A percentile compares a stretch with the other conserved stretches of the same genome.
Conservation (phyloP, 1,140 invertebrate species). For the Epicauta chinensis region DNA sequence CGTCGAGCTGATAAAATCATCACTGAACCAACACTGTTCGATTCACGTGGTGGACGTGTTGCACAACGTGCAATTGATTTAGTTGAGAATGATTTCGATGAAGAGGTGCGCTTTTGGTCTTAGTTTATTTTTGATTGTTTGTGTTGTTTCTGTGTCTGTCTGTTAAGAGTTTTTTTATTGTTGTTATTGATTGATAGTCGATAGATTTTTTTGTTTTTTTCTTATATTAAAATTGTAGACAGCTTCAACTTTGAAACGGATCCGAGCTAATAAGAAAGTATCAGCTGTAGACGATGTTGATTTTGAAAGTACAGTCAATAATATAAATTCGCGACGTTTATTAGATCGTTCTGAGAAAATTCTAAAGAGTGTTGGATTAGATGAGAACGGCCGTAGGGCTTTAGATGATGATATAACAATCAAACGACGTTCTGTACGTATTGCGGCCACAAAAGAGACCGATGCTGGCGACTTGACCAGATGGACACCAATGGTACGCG, state of each 20-base stretch:
- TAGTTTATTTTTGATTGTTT: background rate
- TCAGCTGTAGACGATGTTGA: constrained; percentile 51
- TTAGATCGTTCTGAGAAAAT: constrained; percentile 51
- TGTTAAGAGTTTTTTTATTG: no score
- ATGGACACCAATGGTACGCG: constrained; percentile 48
- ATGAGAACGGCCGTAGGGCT: constrained; percentile 42
- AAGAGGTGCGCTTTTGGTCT: constrained; percentile 35
- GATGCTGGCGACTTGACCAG: constrained; percentile 43
- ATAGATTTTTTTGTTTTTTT: background rate
- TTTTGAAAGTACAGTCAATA: constrained; percentile 49
- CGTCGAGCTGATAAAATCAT: constrained; percentile 37
- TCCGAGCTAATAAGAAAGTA: constrained; percentile 50
- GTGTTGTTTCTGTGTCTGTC: background rate
- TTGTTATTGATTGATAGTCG: no score
- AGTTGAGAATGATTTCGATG: constrained; percentile 37
- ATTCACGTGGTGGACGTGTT: constrained; percentile 31
- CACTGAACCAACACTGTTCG: constrained; percentile 34
- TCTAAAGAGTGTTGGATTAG: constrained; percentile 50
- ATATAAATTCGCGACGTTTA: constrained; percentile 48
- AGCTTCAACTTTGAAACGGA: constrained; percentile 34
- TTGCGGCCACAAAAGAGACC: constrained; percentile 36
- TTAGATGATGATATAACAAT: constrained; percentile 39
- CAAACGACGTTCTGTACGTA: constrained; percentile 46
- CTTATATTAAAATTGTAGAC: constrained; percentile 32
- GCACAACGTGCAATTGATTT: constrained; percentile 26